Percentiles rank a stretch among this genome's conserved stretches.
Conservation (phyloP, 1,140 invertebrate genomes). For the Zaprionus kolodkinae region DNA sequence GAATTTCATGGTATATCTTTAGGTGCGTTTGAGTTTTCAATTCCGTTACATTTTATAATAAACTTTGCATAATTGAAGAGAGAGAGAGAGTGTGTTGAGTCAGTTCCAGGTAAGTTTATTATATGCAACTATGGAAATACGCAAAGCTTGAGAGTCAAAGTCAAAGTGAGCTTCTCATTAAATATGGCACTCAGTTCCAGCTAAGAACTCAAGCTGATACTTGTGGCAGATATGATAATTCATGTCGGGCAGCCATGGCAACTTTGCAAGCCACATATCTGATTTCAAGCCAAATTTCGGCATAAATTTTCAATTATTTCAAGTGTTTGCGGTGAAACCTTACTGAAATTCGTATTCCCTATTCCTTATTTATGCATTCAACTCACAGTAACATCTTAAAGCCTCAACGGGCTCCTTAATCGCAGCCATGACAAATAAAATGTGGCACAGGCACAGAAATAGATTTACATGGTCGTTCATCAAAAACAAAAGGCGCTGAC, state of each 20-base stretch:
- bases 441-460: conserved; percentile 52
- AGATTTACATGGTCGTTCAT: conserved; percentile 76
- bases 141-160: neutral
- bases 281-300: conserved; percentile 46
- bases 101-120: neutral
- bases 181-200: neutral
- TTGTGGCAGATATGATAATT: neutral
- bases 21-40: neutral
- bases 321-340: conserved; percentile 38
- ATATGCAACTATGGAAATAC: neutral
- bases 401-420: neutral
- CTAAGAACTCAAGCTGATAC: neutral
- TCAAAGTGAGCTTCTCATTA: neutral
- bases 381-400: neutral
- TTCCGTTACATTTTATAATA: neutral
- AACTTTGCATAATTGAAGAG: neutral
- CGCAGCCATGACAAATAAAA: conserved; percentile 33
- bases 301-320: conserved; percentile 67
- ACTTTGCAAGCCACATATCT: conserved; percentile 5
- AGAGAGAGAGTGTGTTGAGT: neutral
- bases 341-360: neutral
- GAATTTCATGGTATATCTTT: neutral
- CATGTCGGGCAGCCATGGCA: conserved; percentile 1
- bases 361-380: neutral
- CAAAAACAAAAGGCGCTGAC: conserved; percentile 73